Evolutionary conservation across 53 echinoderm and acorn worm species (phyloP), one percentile per base, ranked within the genome.

Genomic region (Hippasteria phrygiana): DNA sequence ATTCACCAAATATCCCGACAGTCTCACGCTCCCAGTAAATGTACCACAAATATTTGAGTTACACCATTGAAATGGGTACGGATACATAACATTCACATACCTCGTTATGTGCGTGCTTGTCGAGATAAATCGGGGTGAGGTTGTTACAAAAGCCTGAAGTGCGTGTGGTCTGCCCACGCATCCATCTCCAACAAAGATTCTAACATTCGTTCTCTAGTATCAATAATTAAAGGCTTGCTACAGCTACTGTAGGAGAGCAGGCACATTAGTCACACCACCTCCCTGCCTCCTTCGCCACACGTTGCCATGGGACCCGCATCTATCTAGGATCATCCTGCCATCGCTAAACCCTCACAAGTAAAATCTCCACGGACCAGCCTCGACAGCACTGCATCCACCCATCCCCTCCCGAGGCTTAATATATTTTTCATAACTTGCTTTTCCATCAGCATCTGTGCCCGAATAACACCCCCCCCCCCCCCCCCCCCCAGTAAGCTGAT

Each of bases 351-450:
- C 4, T 24, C 26, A n/a, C n/a, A n/a, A 59, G 51, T 24, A 59
- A 59, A 18, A 22, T 5, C 10, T 26, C 33, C 32, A 2, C 28
- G 9, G 8, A 33, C 34, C 50, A 50, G 8, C 50, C 53, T 17
- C 35, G 16, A 6, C 16, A 75, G 29, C 47, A 17, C 38, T n/a
- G 0, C 29, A 55, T 78, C 32, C 50, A 56, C 78, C 4, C 31
- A 37, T 1, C 59, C 24, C 41, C 34, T 50, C 32, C 55, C 77
- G 66, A 24, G 24, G 85, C 70, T 88, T 77, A 77, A 88, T 88
- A 48, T 63, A 88, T 88, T 76, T 88, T 88, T 88, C 78, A 88
- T 88, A 88, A 88, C 88, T 88, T 65, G 76, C 62, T 56, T 83
- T 76, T n/a, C n/a, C n/a, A 72, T 71, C 88, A 41, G 88, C 77